Conservation (phyloP, 2,888 invertebrate genomes). For the Dugesia japonica region DNA sequence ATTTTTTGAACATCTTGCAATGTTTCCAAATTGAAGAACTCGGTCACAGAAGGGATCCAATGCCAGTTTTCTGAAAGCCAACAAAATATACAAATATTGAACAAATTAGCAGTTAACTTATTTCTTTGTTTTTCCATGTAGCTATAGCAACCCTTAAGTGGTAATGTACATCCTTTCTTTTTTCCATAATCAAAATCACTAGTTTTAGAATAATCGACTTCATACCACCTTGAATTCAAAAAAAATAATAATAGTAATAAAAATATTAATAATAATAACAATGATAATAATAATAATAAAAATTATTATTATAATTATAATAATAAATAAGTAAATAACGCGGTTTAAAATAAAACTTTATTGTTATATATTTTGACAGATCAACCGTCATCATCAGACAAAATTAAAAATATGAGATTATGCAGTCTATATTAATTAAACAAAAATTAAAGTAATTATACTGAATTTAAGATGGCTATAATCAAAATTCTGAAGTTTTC, state of each 20-base stretch:
- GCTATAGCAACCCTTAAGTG: background rate
- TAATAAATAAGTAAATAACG: too few species aligned
- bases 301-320: too few species aligned
- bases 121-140: background rate
- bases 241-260: background rate
- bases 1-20: background rate
- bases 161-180: background rate
- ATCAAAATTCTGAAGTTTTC: too few species aligned
- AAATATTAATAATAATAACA: background rate
- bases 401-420: too few species aligned
- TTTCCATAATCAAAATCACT: background rate
- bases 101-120: background rate
- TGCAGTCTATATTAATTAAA: too few species aligned
- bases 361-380: too few species aligned
- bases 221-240: background rate
- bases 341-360: too few species aligned
- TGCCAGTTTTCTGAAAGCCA: background rate
- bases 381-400: too few species aligned
- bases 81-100: too few species aligned
- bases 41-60: background rate
- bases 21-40: background rate
- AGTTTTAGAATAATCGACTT: background rate
- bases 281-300: background rate
- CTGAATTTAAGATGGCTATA: too few species aligned
- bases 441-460: too few species aligned